These are phyloP conservation scores for Cebidichthys violaceus DNA, from an alignment of 2,113 vertebrate genomes.

Conservation along the genomic window DNA sequence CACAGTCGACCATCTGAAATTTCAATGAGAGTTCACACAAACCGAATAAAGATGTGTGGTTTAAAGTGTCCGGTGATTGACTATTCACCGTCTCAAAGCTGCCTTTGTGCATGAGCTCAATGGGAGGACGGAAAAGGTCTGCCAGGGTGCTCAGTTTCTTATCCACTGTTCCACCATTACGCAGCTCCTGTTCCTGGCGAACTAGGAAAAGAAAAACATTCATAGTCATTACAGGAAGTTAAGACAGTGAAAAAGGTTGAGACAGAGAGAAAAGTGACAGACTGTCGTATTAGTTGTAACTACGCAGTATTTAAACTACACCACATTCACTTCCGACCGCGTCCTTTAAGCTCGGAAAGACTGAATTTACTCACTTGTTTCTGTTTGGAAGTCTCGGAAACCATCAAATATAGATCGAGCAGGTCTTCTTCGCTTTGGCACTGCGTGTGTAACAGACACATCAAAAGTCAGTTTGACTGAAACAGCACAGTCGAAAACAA, in stretches of 20 bases:
- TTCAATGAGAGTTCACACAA: slow-evolving; percentile 43
- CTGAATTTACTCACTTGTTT: slow-evolving; percentile 90
- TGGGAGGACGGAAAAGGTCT: slow-evolving; percentile 97
- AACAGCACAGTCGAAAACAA: background rate
- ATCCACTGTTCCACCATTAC: slow-evolving; percentile 96
- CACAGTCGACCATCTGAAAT: slow-evolving; percentile 39
- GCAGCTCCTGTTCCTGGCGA: slow-evolving; percentile 97
- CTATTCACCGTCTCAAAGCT: slow-evolving; percentile 97
- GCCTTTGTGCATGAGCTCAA: slow-evolving; percentile 99
- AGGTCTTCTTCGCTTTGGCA: slow-evolving; percentile 96
- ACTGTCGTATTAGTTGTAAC: background rate
- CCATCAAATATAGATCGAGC: slow-evolving; percentile 99
- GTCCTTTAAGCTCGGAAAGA: background rate
- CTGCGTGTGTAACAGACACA: slow-evolving; percentile 76
- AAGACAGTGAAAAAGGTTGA: background rate
- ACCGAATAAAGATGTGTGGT: slow-evolving; percentile 21
- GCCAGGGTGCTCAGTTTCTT: slow-evolving; percentile 98
- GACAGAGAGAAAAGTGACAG: background rate
- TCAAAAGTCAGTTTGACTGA: slow-evolving; percentile 5
- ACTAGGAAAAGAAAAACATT: slow-evolving; percentile 81
- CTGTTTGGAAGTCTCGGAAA: slow-evolving; percentile 98
- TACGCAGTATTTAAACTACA: background rate
- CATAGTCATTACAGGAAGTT: background rate
- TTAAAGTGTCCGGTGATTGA: slow-evolving; percentile 36
- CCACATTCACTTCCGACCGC: background rate